Evolutionary conservation across 2,113 vertebrate genomes (phyloP), one percentile per base, ranked within the genome.

Genomic region (Xiphorhynchus elegans): DNA sequence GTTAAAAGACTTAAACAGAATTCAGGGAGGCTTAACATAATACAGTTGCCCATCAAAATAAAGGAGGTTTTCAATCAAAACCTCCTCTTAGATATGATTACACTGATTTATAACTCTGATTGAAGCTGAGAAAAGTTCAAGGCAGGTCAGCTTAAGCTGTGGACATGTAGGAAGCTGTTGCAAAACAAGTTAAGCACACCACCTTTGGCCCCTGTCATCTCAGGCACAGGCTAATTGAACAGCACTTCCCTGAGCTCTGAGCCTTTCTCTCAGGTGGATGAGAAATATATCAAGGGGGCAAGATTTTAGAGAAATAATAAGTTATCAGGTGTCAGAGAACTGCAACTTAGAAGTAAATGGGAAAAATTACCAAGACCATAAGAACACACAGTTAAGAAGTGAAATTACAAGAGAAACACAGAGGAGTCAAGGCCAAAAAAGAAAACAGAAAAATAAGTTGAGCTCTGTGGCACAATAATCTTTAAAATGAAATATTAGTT

Each of bases 171-270:
- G 60, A 90, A 81, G 29, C 35, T 0, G 0, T 35, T 84, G 81
- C 66, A 89, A 91, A 95, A 73, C 40, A 72, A 63, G 33, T 72
- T 70, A 59, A 91, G 23, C 47, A 63, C 23, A 5, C 17, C 75
- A 60, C 77, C 81, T 95, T 93, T 84, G 90, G 31, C 66, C 81
- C 13, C 40, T 78, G 52, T 75, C 93, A 68, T 70, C 81, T 91
- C 66, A 75, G 52, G 24, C 39, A n/a, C 0, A 1, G 47, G 10
- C 40, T 76, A 91, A 83, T 62, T 66, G 70, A 95, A 76, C 50
- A 73, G 28, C 37, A 64, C 70, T 92, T 93, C 67, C 40, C 29
- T 42, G 33, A 90, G 46, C 44, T 76, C 58, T 11, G 13, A 73
- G 31, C 37, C 42, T 90, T 67, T 69, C 44, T 77, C n/a, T 81